These are phyloP conservation scores for Megaleporinus macrocephalus DNA, from an alignment of 2,113 vertebrate species.

Conservation along the genomic window DNA sequence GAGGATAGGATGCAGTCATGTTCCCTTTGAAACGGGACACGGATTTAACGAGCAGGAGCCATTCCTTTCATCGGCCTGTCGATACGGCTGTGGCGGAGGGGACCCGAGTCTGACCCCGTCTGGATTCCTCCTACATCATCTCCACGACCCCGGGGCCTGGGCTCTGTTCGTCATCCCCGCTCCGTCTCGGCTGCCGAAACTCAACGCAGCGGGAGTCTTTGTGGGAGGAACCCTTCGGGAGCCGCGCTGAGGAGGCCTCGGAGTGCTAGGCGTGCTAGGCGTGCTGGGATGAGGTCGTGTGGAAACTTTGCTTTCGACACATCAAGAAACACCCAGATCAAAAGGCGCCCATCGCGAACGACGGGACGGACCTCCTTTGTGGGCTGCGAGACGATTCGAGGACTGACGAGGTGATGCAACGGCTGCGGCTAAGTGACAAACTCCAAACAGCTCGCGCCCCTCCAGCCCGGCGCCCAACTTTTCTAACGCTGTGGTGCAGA, in stretches of 20 bases:
- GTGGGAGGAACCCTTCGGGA: slow-evolving; percentile 12
- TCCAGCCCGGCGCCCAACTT: no score
- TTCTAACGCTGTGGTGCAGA: no score
- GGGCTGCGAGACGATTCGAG: not conserved
- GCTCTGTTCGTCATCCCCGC: slow-evolving; percentile 4
- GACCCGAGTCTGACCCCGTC: slow-evolving; percentile 22
- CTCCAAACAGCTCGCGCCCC: not conserved
- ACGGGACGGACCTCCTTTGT: not conserved
- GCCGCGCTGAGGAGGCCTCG: not conserved
- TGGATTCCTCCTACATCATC: slow-evolving; percentile 25
- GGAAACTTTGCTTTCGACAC: not conserved
- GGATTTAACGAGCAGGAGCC: slow-evolving; percentile 45
- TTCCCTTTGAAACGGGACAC: slow-evolving; percentile 23
- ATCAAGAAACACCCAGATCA: slow-evolving; percentile 31
- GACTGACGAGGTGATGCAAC: not conserved
- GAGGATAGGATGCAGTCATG: slow-evolving; percentile 31
- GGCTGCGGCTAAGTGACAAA: not conserved
- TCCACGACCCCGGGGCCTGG: not conserved
- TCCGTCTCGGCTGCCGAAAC: not conserved
- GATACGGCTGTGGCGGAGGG: slow-evolving; percentile 12
- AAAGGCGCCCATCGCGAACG: slow-evolving; percentile 1
- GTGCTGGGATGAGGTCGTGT: not conserved
- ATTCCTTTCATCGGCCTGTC: slow-evolving; percentile 22
- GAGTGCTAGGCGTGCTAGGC: not conserved
- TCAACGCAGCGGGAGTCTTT: not conserved